Base-by-base conservation (phyloP, 2,797 vertebrate species). In the Pangasius sanitwongsei region DNA sequence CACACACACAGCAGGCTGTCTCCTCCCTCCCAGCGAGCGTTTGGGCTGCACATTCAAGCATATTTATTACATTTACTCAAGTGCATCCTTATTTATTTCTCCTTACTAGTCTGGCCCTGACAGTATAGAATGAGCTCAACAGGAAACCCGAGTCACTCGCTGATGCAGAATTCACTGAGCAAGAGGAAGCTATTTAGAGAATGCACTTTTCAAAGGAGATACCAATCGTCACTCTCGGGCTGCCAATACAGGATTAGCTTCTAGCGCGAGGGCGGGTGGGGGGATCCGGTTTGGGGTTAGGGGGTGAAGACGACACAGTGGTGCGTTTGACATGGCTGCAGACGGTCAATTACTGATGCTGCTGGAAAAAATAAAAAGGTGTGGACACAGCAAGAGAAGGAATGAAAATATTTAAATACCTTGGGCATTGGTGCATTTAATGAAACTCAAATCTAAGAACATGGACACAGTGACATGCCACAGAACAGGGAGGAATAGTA, bases 11-110 rank as follows among this genome's bases (percentile, higher is more conserved):
- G 83, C 88, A 88, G 90, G 89, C 87, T 85, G 72, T 87, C 92
- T 89, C 86, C 86, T 80, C 88, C 88, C 90, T 90, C 90, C 84
- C 80, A 75, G 89, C 48, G 84, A 89, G 87, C 85, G 69, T 89
- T 91, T 87, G 90, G 87, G 90, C 89, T 91, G 89, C 90, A 92
- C 86, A 91, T 89, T 92, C 83, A 88, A 88, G 87, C 87, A 85
- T 92, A 92, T 92, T 92, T 92, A 92, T 92, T 91, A 90, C 91
- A 91, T 92, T 92, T 92, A 92, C 90, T 92, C 90, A 90, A 92
- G 90, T 92, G 88, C 87, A 90, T 92, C 90, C 89, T 91, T 91
- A 92, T 92, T 92, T 90, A 92, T 92, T 89, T 87, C 77, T 87
- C 82, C 53, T 87, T 70, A 85, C 53, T 83, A 55, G 86, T 87